Conservation (phyloP, 2,888 invertebrate genomes). For the Deroplatys truncata region DNA sequence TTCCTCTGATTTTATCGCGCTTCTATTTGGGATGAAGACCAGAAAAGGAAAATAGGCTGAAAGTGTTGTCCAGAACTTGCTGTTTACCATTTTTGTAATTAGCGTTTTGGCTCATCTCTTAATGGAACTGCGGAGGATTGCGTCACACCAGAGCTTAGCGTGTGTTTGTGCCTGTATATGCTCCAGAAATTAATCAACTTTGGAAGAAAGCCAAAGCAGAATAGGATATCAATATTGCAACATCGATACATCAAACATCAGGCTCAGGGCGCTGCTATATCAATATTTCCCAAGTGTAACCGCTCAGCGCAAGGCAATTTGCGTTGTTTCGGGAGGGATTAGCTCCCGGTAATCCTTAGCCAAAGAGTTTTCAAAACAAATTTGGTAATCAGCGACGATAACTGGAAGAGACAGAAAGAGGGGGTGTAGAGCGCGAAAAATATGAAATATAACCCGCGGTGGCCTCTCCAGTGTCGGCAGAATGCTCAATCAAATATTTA, state of each 20-base stretch:
- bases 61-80: neutral
- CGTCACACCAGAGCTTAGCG: too few relatives aligned
- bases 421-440: neutral
- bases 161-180: neutral
- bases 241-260: conserved; percentile 1
- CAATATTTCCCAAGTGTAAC: conserved; percentile 11
- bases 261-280: neutral
- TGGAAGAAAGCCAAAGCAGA: neutral
- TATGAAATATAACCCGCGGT: neutral
- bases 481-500: conserved; percentile 13
- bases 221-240: conserved; percentile 2
- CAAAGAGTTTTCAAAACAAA: conserved; percentile 30
- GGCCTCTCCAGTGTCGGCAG: neutral
- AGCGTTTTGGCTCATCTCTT: neutral
- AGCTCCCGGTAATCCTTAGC: conserved; percentile 14
- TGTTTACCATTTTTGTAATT: neutral
- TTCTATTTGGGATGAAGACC: neutral
- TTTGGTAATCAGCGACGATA: conserved; percentile 26
- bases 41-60: neutral
- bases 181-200: conserved; percentile 5
- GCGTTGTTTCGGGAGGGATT: neutral
- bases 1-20: too few relatives aligned
- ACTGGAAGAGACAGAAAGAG: conserved; percentile 13
- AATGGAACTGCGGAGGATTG: neutral
- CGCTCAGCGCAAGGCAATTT: neutral